Conservation (phyloP, 1,140 invertebrate genomes). For the Potamilus streckersoni region DNA sequence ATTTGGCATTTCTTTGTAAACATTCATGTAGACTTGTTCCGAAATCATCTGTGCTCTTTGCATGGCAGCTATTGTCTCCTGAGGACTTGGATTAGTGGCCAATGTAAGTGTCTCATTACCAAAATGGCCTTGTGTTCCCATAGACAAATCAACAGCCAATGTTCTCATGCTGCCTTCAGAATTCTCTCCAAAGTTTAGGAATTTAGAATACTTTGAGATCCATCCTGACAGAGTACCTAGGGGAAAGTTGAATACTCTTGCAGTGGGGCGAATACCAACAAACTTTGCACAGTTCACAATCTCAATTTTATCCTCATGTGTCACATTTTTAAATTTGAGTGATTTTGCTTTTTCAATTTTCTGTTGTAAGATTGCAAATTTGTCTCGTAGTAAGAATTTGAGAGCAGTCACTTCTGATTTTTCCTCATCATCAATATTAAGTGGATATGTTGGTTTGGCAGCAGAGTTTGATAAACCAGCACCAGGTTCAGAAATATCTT, state of each 20-base stretch:
- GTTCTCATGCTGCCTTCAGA: no score
- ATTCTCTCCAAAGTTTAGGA: not conserved
- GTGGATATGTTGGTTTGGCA: not conserved
- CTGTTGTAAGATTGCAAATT: slow-evolving; percentile 5
- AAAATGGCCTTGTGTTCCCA: no score
- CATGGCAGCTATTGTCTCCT: no score
- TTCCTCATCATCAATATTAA: slow-evolving; percentile 8
- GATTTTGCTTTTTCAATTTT: slow-evolving; percentile 21
- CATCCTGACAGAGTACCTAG: slow-evolving; percentile 28
- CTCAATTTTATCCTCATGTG: slow-evolving; percentile 24
- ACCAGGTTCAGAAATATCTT: not conserved
- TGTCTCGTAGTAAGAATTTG: slow-evolving; percentile 19
- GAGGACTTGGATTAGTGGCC: no score
- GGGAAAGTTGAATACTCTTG: slow-evolving; percentile 22
- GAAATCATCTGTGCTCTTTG: no score
- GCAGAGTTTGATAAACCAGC: not conserved
- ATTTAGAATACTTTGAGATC: slow-evolving; percentile 23
- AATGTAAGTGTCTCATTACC: no score
- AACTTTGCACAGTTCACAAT: slow-evolving; percentile 28
- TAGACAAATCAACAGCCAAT: no score
- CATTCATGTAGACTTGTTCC: no score
- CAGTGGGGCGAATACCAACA: slow-evolving; percentile 27
- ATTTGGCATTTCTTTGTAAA: no score
- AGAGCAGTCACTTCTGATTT: slow-evolving; percentile 24
- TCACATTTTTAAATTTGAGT: slow-evolving; percentile 25